Evolutionary conservation across 1,140 invertebrate species (phyloP), one percentile per base, ranked within the genome.

Genomic region (Drosophila pandora): DNA sequence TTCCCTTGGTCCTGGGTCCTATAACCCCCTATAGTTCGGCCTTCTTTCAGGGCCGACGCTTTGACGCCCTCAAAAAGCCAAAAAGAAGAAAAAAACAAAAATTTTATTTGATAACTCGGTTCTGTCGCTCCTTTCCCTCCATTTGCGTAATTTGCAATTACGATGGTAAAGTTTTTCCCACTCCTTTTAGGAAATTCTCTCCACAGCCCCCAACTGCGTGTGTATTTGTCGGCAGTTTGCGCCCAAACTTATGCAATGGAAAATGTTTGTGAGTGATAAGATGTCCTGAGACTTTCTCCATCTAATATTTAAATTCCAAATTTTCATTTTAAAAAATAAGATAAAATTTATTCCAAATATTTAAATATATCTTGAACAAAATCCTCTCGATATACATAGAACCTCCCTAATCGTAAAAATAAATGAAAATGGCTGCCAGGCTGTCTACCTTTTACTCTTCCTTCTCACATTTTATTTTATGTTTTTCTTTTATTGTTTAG

Each of bases 111-210:
- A 79, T 82, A 87, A 62, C 83, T 68, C 57, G 61, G 32, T 32
- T 62, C 10, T 60, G 59, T 69, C 55, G 62, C 32, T 21, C n/a
- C 25, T 12, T 25, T 17, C 43, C 43, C 32, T 8, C 25, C 12
- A 50, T 75, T 83, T 67, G 79, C 80, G 79, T 78, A 79, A 83
- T 83, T 83, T 71, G 64, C 79, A 87, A 85, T 87, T 85, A 81
- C 74, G 58, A 47, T 50, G 43, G 50, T 45, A 80, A 78, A 78
- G 62, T 54, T 79, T 83, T 74, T 25, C 37, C 48, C 47, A 30
- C 32, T 32, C 22, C 41, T 41, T 41, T 30, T 2, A 21, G 28
- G 8, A 21, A 13, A 32, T n/a, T 39, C 17, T 17, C 17, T 17
- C 37, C 23, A 8, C 4, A 34, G 6, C 49, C 52, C 23, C n/a